Percentiles rank a stretch among this genome's conserved stretches.
These are phyloP conservation scores for Drosophila mayri DNA, from an alignment of 1,140 invertebrate genomes.

Conservation along the genomic window DNA sequence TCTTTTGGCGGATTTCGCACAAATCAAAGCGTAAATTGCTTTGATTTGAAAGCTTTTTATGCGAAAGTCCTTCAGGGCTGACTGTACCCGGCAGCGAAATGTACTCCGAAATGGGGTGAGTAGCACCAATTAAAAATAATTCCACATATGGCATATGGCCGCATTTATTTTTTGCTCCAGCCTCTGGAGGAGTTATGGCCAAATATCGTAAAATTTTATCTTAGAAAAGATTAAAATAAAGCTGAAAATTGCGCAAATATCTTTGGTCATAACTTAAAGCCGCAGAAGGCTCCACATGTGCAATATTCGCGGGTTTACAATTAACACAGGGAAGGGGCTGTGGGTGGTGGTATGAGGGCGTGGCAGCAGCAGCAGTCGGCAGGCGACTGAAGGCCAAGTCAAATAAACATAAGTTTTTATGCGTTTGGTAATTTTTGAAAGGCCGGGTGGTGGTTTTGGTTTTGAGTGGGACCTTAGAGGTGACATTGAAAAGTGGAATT, in stretches of 20 bases:
- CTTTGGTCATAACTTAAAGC: conserved; percentile 58
- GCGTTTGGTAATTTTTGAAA: conserved; percentile 62
- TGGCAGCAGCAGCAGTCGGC: conserved; percentile 9
- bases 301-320: conserved; percentile 65
- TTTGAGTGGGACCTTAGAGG: conserved; percentile 24
- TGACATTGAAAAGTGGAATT: conserved; percentile 12
- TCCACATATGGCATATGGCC: conserved; percentile 66
- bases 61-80: conserved; percentile 38
- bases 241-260: conserved; percentile 70
- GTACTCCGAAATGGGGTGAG: conserved; percentile 5
- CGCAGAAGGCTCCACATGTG: conserved; percentile 53
- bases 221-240: conserved; percentile 77
- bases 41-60: conserved; percentile 80
- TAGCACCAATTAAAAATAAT: conserved; percentile 78
- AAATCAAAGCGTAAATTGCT: conserved; percentile 82
- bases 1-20: conserved; percentile 52
- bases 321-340: conserved; percentile 53
- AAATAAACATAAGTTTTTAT: conserved; percentile 84
- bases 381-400: conserved; percentile 69
- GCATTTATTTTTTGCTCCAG: conserved; percentile 42
- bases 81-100: conserved; percentile 67
- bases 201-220: conserved; percentile 76
- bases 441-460: conserved; percentile 43
- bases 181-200: conserved; percentile 23
- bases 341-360: conserved; percentile 3